Conservation (phyloP, 2,113 vertebrate genomes). For the Bombycilla garrulus region DNA sequence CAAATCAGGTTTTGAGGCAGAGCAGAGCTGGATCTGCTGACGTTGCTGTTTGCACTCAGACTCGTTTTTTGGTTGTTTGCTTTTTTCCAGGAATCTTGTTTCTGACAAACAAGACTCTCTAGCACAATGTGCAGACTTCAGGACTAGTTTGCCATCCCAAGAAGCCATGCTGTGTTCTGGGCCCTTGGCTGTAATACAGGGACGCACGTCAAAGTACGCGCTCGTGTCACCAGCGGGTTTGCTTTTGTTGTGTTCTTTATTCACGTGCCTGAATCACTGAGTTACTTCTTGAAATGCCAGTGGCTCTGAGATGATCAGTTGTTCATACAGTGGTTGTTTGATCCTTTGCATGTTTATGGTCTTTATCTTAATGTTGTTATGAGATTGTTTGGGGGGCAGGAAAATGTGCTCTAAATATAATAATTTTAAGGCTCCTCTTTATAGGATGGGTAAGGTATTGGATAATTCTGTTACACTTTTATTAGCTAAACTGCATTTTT, state of each 20-base stretch:
- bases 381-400: background rate
- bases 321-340: background rate
- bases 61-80: background rate
- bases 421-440: background rate
- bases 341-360: background rate
- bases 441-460: background rate
- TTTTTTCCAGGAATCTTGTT: conserved; percentile 86
- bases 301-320: background rate
- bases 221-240: rapidly evolving
- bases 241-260: rapidly evolving
- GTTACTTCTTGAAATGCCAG: background rate
- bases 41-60: background rate
- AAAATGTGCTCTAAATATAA: background rate
- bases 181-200: conserved; percentile 92
- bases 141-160: conserved; percentile 88
- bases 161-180: conserved; percentile 88
- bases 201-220: conserved; percentile 88
- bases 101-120: conserved; percentile 94
- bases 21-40: background rate
- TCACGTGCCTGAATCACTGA: background rate
- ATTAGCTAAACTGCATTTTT: background rate
- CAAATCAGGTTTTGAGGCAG: background rate
- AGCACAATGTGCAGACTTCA: conserved; percentile 94
- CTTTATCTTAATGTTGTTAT: background rate
- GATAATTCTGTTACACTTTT: background rate